These are phyloP conservation scores for Zygothrica quintamaculata DNA, from an alignment of 2,888 invertebrate genomes.

Conservation along the genomic window DNA sequence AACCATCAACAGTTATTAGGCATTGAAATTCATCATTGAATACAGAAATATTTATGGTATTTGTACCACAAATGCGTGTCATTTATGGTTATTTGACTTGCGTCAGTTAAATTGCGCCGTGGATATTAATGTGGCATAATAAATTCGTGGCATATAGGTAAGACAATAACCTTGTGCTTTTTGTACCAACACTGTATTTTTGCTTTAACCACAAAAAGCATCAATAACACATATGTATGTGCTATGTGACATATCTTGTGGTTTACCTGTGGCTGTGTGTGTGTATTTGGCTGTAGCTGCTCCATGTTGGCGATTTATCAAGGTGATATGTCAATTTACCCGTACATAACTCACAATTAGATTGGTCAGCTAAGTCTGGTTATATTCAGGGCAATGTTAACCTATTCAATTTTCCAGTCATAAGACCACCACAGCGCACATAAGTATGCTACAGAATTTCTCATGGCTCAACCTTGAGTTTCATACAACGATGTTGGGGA, in stretches of 20 bases:
- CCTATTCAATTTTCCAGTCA: slow-evolving; percentile 10
- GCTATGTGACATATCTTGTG: no score
- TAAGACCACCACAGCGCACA: slow-evolving; percentile 3
- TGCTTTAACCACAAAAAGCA: neutral
- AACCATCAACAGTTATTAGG: no score
- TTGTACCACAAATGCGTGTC: slow-evolving; percentile 15
- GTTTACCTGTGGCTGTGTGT: slow-evolving; percentile 18
- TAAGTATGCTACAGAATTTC: slow-evolving; percentile 13
- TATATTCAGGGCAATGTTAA: slow-evolving; percentile 9
- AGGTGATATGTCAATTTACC: slow-evolving; percentile 64
- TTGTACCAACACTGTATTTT: no score
- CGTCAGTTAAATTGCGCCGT: neutral
- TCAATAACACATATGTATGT: neutral
- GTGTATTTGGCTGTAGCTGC: no score
- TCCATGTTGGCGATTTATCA: slow-evolving; percentile 59
- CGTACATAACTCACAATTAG: slow-evolving; percentile 61
- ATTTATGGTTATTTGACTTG: slow-evolving; percentile 12
- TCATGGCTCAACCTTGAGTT: slow-evolving; percentile 29
- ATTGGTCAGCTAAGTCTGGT: slow-evolving; percentile 24
- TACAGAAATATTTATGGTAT: slow-evolving; percentile 24
- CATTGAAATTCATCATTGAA: slow-evolving; percentile 17
- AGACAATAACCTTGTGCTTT: slow-evolving; percentile 45
- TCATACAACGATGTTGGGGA: neutral
- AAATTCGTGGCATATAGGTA: slow-evolving; percentile 35
- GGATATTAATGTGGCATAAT: slow-evolving; percentile 47